phyloP scores from a whole-genome alignment of 92 coral and sea anemone genomes.

The Umimayanthus chanpuru region DNA sequence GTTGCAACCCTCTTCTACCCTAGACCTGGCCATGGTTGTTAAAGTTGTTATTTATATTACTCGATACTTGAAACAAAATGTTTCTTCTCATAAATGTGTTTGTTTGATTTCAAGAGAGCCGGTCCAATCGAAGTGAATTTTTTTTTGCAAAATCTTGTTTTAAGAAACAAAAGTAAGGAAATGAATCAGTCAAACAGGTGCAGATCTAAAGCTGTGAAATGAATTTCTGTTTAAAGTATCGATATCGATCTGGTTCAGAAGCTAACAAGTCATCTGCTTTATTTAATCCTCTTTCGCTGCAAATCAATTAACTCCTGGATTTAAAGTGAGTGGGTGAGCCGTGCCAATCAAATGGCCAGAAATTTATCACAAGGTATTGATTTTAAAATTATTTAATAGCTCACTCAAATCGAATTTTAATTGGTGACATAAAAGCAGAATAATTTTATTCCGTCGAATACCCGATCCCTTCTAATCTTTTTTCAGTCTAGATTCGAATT shows the following conservation, averaged over 20 bases:
- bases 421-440: conserved; percentile 1
- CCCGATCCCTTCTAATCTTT: background rate
- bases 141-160: background rate
- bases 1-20: too few species aligned
- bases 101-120: background rate
- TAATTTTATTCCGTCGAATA: background rate
- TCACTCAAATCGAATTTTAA: background rate
- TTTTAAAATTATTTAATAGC: background rate
- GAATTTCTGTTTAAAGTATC: background rate
- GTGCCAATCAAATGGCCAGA: background rate
- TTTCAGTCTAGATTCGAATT: background rate
- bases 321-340: background rate
- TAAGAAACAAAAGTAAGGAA: background rate
- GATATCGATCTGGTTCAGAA: background rate
- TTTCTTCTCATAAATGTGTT: background rate
- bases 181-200: background rate
- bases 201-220: background rate
- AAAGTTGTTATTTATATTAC: background rate
- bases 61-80: background rate
- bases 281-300: background rate
- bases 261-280: background rate
- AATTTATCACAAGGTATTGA: conserved; percentile 1
- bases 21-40: background rate
- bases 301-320: background rate
- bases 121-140: background rate